These are phyloP conservation scores for Sylvietta virens DNA, from an alignment of 2,113 vertebrate genomes.

Conservation along the genomic window DNA sequence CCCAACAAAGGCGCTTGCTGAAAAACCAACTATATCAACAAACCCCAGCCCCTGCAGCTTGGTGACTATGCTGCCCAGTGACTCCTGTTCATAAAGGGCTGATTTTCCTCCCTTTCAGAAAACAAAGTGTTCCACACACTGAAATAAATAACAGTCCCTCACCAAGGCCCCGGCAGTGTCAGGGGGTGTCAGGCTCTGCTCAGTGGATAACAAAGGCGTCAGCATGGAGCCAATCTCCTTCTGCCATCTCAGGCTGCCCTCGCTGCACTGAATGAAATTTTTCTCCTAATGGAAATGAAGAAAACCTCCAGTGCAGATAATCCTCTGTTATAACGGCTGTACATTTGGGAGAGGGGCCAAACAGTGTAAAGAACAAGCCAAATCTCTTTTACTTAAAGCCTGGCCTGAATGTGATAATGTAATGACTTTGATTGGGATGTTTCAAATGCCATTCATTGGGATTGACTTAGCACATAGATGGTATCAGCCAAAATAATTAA, in stretches of 20 bases:
- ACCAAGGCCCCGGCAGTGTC: constrained; percentile 11
- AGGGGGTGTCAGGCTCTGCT: constrained; percentile 57
- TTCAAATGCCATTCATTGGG: neutral
- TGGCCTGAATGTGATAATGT: constrained; percentile 29
- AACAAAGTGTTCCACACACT: constrained; percentile 45
- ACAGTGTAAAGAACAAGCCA: constrained; percentile 23
- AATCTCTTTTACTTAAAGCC: constrained; percentile 41
- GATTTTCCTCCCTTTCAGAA: constrained; percentile 44
- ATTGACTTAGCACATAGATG: neutral
- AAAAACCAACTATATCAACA: constrained; percentile 1
- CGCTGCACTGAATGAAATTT: neutral
- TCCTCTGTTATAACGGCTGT: neutral
- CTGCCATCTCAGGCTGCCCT: constrained; percentile 23
- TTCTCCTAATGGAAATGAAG: constrained; percentile 47
- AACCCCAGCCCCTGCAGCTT: neutral
- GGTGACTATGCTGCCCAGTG: neutral
- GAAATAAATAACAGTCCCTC: constrained; percentile 1
- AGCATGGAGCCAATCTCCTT: neutral
- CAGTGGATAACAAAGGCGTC: neutral
- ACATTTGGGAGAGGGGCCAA: neutral
- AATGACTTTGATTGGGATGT: neutral
- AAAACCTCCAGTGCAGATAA: constrained; percentile 38
- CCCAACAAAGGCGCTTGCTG: neutral
- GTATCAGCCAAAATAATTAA: neutral
- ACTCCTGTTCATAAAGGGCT: constrained; percentile 22